Base-by-base conservation (phyloP, 2,888 invertebrate species). In the Sinodicranocentrus sp. region DNA sequence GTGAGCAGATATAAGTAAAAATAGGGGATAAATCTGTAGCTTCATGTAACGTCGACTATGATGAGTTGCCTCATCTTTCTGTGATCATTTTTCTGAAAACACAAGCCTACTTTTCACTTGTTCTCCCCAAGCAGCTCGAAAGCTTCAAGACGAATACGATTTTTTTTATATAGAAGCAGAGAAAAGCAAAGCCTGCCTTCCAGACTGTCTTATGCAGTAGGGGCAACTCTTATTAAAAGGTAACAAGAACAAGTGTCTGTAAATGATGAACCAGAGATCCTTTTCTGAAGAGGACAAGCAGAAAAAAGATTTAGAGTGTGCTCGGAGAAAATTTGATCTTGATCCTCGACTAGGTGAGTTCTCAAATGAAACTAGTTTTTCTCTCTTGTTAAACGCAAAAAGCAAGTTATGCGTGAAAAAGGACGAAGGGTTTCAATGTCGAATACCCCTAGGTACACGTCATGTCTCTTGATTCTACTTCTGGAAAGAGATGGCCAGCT, bases 281-380 rank as follows among this genome's bases (percentile, higher is more conserved):
- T n/a, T n/a, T n/a, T n/a, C n/a, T n/a, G n/a, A n/a, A n/a, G n/a
- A n/a, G n/a, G n/a, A n/a, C n/a, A n/a, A n/a, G n/a, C n/a, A n/a
- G n/a, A n/a, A 15, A 33, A 76, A 76, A 77, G 77, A 77, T 77
- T 77, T 77, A 77, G 33, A 67, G 26, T 39, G 1, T 26, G 59
- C 57, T 57, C 19, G 33, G 52, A 79, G 78, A 79, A 79, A 79
- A 79, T 79, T 79, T 79, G 70, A 71, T 79, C 78, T 61, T 79
- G 78, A 79, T 79, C 78, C 78, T 71, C n/a, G 61, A 70, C 61
- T 79, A 61, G 44, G 57, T 59, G 59, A 68, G 68, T 68, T 57
- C 43, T 65, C 44, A 61, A 39, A 67, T 54, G 57, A 43, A 63
- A 48, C 67, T 57, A 39, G 67, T 70, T 68, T 43, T 75, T 63